Evolutionary conservation across 2,888 invertebrate species (phyloP).

Genomic region (Acholoe squamosa): DNA sequence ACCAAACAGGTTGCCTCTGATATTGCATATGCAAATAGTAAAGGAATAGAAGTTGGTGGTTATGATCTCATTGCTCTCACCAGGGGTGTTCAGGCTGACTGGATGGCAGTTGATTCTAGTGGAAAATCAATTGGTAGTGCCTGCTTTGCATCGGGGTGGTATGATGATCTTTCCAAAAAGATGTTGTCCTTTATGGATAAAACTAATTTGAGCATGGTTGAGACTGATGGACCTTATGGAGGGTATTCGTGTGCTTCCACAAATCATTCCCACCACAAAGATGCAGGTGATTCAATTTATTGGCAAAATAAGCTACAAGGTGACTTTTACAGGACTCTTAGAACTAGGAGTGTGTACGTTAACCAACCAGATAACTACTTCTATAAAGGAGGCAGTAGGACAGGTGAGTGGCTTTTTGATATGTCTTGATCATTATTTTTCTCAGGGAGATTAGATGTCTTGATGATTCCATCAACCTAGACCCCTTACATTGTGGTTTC

Average conservation of each 20-base stretch:
- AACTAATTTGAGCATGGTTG: constrained; percentile 69
- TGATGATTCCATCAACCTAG: no score
- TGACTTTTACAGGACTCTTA: constrained; percentile 45
- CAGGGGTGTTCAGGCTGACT: constrained; percentile 60
- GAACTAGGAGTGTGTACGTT: constrained; percentile 67
- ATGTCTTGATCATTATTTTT: background rate
- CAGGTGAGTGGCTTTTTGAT: constrained; percentile 65
- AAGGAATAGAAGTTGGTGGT: constrained; percentile 71
- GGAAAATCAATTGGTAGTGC: constrained; percentile 66
- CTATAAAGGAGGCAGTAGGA: constrained; percentile 71
- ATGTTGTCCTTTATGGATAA: constrained; percentile 67
- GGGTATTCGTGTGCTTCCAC: constrained; percentile 69
- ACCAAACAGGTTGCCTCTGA: constrained; percentile 64
- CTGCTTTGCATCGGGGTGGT: constrained; percentile 72
- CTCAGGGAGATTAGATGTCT: no score
- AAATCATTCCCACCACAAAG: constrained; percentile 68
- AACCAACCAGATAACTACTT: constrained; percentile 73
- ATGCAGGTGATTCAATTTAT: constrained; percentile 69
- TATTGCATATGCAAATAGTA: constrained; percentile 69
- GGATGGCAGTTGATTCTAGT: constrained; percentile 67
- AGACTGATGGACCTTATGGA: constrained; percentile 70
- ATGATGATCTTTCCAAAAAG: constrained; percentile 67
- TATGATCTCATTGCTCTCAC: constrained; percentile 70
- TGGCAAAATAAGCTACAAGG: constrained; percentile 67
- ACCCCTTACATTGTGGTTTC: no score